These are phyloP conservation scores for Galerucella pusilla DNA, from an alignment of 2,888 invertebrate genomes.

Conservation along the genomic window DNA sequence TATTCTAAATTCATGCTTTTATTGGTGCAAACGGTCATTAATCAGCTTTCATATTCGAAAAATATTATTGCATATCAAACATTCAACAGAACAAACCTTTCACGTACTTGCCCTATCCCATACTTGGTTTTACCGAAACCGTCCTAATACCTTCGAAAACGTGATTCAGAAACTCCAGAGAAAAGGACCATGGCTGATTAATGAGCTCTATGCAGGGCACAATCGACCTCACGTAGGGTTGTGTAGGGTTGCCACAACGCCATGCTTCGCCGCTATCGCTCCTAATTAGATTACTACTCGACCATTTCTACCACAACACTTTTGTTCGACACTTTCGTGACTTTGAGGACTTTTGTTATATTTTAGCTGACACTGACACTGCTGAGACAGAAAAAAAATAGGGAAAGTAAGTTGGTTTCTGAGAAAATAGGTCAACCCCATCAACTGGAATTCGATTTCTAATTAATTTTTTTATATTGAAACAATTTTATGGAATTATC, in stretches of 20 bases:
- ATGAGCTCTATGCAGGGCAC: constrained; percentile 49
- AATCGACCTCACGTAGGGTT: constrained; percentile 50
- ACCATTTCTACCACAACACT: constrained; percentile 41
- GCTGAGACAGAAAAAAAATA: constrained; percentile 6
- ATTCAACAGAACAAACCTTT: constrained; percentile 10
- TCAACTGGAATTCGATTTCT: not conserved
- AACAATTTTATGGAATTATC: no score
- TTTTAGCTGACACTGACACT: constrained; percentile 14
- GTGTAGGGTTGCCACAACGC: constrained; percentile 47
- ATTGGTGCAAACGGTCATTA: no score
- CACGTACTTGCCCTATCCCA: constrained; percentile 24
- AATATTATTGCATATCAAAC: constrained; percentile 10
- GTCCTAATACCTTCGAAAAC: constrained; percentile 40
- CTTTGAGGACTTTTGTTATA: constrained; percentile 29
- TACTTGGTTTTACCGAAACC: constrained; percentile 31
- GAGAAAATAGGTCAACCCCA: not conserved
- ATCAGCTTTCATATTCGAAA: not conserved
- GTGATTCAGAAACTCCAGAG: constrained; percentile 41
- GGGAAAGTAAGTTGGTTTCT: not conserved
- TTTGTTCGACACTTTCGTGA: constrained; percentile 34
- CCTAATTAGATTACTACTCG: constrained; percentile 50
- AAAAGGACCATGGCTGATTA: constrained; percentile 49
- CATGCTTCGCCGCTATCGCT: constrained; percentile 47
- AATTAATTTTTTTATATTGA: not conserved
- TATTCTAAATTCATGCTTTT: no score